Conservation (phyloP, 2,797 vertebrate species). For the Sparus aurata region DNA sequence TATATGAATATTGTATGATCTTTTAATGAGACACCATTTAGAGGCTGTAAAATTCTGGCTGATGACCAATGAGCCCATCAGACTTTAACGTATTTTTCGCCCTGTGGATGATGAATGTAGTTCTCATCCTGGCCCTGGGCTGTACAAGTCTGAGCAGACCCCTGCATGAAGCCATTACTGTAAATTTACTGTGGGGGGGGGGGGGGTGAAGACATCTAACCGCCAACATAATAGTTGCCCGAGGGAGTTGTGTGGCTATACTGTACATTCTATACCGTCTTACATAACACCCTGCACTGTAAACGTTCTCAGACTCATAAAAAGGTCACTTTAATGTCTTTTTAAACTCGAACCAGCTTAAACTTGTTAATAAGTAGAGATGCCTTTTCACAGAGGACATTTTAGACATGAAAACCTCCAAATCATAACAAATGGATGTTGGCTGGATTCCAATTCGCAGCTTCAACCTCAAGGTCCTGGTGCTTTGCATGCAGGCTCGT, state of each 20-base stretch:
- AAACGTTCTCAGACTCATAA: conserved; percentile 3
- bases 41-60: conserved; percentile 22
- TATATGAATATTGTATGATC: conserved; percentile 27
- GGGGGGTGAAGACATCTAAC: conserved; percentile 1
- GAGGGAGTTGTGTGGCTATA: not conserved
- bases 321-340: not conserved
- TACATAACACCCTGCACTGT: conserved; percentile 32
- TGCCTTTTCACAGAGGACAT: not conserved
- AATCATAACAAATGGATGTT: not conserved
- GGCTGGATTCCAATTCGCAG: not conserved
- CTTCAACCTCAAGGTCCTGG: not conserved
- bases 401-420: not conserved
- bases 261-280: conserved; percentile 7
- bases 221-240: not conserved
- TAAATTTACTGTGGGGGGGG: conserved; percentile 20
- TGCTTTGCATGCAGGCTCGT: not conserved
- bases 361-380: not conserved
- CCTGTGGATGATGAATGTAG: conserved; percentile 5
- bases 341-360: not conserved
- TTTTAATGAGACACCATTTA: conserved; percentile 29
- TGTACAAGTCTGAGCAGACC: not conserved
- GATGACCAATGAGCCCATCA: conserved; percentile 20
- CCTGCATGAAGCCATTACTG: conserved; percentile 1
- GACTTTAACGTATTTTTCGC: conserved; percentile 14
- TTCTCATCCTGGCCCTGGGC: not conserved